Conservation (phyloP, 2,797 vertebrate species). For the Pipistrellus pipistrellus region DNA sequence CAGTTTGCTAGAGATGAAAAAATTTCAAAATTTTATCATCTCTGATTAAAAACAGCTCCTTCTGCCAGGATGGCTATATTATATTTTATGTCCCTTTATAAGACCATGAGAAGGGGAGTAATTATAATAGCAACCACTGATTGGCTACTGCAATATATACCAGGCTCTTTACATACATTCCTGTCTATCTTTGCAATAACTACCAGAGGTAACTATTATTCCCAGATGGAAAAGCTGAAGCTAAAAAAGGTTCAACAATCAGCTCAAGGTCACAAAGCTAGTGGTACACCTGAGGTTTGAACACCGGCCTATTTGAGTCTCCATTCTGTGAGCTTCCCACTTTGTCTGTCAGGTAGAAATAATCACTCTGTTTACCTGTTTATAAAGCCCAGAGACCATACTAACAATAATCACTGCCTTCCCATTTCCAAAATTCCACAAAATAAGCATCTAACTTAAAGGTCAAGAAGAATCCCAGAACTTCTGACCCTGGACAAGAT, state of each 20-base stretch:
- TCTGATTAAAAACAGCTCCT: constrained; percentile 47
- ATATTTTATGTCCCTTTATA: constrained; percentile 3
- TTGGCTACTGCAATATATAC: not conserved
- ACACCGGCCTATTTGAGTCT: too few species aligned
- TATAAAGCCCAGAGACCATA: not conserved
- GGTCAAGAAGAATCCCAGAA: not conserved
- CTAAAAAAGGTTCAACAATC: not conserved
- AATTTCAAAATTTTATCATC: constrained; percentile 31
- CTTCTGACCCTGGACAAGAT: not conserved
- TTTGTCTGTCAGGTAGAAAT: not conserved
- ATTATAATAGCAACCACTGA: not conserved
- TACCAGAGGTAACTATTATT: not conserved
- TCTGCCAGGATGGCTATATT: not conserved
- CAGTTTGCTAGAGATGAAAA: not conserved
- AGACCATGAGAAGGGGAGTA: not conserved
- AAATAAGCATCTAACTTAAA: not conserved
- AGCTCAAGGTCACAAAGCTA: not conserved
- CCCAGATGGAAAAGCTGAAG: not conserved
- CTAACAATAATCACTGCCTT: not conserved
- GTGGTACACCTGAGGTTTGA: not conserved
- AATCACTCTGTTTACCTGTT: not conserved
- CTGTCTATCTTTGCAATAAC: not conserved
- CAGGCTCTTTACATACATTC: not conserved
- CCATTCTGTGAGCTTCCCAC: not conserved
- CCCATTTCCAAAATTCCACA: not conserved